These are phyloP conservation scores for Drosophila takahashii DNA, from an alignment of 1,140 invertebrate genomes.

Conservation along the genomic window DNA sequence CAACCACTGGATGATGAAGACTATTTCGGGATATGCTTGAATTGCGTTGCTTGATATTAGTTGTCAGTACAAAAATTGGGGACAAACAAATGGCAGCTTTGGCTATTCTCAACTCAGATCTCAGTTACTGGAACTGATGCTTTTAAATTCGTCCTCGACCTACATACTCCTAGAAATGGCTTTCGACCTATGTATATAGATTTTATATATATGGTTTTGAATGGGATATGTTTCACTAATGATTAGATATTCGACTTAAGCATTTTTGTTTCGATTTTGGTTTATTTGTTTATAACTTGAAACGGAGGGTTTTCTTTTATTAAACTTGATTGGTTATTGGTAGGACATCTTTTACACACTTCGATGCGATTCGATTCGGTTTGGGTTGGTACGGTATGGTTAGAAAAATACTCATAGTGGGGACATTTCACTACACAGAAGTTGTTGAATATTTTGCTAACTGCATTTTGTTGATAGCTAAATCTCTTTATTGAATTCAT, in stretches of 20 bases:
- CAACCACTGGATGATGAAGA: conserved; percentile 78
- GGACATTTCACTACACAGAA: conserved; percentile 55
- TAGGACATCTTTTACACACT: conserved; percentile 55
- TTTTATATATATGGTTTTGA: conserved; percentile 47
- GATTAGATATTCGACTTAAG: conserved; percentile 54
- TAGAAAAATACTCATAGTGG: conserved; percentile 72
- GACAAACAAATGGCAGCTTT: conserved; percentile 67
- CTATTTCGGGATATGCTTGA: conserved; percentile 82
- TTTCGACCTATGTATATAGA: conserved; percentile 18
- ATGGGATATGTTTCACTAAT: conserved; percentile 55
- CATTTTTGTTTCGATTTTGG: conserved; percentile 62
- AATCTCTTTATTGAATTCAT: conserved; percentile 41
- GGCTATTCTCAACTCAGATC: conserved; percentile 54
- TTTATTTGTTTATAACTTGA: conserved; percentile 81
- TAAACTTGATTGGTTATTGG: conserved; percentile 72
- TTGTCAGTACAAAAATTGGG: conserved; percentile 49
- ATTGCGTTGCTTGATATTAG: conserved; percentile 61
- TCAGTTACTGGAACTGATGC: conserved; percentile 18
- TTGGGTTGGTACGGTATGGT: conserved; percentile 30
- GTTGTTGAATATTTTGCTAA: conserved; percentile 59
- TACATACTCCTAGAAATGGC: conserved; percentile 26
- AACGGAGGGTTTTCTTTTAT: conserved; percentile 73
- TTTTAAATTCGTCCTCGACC: conserved; percentile 49
- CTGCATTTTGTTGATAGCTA: conserved; percentile 46
- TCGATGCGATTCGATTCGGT: conserved; percentile 19